Conservation (phyloP, 2,113 vertebrate genomes). For the Lichenostomus cassidix region DNA sequence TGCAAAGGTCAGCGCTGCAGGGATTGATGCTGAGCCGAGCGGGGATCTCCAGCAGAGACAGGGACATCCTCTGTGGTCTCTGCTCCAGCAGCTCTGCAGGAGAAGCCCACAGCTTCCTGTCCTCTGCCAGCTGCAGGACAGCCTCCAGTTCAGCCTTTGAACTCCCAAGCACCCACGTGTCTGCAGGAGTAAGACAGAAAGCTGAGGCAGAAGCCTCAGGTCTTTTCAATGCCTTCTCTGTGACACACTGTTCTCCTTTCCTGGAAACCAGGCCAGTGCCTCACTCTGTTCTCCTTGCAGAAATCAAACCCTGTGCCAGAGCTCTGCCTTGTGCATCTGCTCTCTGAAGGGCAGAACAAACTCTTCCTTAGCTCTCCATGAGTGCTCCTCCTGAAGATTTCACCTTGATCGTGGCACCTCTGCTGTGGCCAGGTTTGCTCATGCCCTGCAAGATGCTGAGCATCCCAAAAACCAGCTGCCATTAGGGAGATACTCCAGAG, state of each 20-base stretch:
- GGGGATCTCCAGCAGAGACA: neutral
- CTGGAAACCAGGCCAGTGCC: conserved; percentile 57
- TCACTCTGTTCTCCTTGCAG: conserved; percentile 19
- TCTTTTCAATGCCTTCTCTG: conserved; percentile 27
- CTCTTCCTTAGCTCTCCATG: neutral
- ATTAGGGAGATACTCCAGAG: neutral
- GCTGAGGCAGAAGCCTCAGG: conserved; percentile 46
- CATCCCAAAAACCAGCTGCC: neutral
- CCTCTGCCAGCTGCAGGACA: neutral
- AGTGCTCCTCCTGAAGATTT: neutral
- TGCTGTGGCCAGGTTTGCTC: neutral
- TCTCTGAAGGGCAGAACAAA: neutral
- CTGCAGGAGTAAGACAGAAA: conserved; percentile 12
- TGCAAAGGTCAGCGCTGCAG: neutral
- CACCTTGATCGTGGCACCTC: neutral
- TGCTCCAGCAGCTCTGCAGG: neutral
- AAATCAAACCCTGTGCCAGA: neutral
- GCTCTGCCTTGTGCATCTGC: neutral
- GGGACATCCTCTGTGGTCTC: neutral
- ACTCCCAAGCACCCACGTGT: neutral
- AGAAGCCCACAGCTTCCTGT: conserved; percentile 1
- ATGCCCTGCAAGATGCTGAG: neutral
- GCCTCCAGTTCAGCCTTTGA: conserved; percentile 14
- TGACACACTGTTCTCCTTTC: conserved; percentile 68
- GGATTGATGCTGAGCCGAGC: neutral